Percentiles rank a stretch among this genome's conserved stretches.
Conservation (phyloP, 2,888 invertebrate genomes). For the Megamerina dolium region DNA sequence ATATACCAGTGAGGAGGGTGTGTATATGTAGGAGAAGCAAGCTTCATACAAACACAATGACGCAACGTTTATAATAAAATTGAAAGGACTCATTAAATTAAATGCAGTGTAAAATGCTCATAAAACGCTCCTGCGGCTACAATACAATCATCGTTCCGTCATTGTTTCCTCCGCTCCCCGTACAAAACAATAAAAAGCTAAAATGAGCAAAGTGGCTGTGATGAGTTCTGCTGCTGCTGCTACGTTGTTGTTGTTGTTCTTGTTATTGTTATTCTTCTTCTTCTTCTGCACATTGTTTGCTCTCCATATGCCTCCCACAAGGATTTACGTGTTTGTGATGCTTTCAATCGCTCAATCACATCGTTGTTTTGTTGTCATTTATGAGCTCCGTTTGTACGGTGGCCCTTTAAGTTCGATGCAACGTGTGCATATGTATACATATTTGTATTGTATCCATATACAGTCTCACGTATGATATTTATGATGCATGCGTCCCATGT, state of each 20-base stretch:
- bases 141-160: background rate
- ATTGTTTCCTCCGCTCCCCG: background rate
- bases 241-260: background rate
- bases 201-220: background rate
- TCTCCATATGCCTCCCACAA: too few species aligned
- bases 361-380: too few species aligned
- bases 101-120: conserved; percentile 41
- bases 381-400: too few species aligned
- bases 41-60: too few species aligned
- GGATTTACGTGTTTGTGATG: too few species aligned
- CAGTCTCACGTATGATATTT: background rate
- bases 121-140: conserved; percentile 22
- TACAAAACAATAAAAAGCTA: background rate
- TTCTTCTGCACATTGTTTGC: conserved; percentile 1
- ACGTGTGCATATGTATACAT: background rate
- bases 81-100: conserved; percentile 39
- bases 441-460: background rate
- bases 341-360: conserved; percentile 21
- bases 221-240: background rate
- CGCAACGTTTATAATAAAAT: conserved; percentile 24
- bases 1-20: too few species aligned
- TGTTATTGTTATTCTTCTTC: background rate
- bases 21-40: too few species aligned
- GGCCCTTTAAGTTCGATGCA: background rate
- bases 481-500: background rate